Conservation (phyloP, 1,140 invertebrate species). For the Ips typographus region DNA sequence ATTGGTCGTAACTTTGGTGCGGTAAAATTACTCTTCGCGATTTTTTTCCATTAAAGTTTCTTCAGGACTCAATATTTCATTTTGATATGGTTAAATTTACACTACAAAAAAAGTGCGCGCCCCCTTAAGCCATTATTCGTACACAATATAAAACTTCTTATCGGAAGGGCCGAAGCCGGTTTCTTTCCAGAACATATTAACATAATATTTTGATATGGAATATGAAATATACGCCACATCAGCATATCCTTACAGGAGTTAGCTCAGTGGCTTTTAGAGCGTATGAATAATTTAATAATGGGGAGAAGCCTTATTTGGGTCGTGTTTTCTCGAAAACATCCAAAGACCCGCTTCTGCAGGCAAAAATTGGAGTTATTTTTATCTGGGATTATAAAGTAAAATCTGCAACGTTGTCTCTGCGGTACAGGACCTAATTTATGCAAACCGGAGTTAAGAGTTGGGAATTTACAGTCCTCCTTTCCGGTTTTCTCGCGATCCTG, state of each 20-base stretch:
- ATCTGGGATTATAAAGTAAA: too few relatives aligned
- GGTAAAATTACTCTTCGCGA: not conserved
- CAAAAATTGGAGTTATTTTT: not conserved
- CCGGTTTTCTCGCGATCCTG: not conserved
- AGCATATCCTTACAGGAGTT: constrained; percentile 23
- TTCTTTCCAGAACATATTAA: constrained; percentile 21
- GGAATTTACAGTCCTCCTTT: constrained; percentile 12
- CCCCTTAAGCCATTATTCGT: constrained; percentile 7
- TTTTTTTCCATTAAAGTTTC: not conserved
- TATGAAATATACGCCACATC: constrained; percentile 29
- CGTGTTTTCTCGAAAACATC: not conserved
- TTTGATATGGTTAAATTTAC: constrained; percentile 14
- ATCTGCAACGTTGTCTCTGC: too few relatives aligned
- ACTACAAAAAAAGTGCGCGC: not conserved
- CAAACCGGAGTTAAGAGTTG: constrained; percentile 6
- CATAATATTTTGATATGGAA: constrained; percentile 30
- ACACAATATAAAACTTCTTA: constrained; percentile 29
- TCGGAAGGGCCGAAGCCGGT: constrained; percentile 6
- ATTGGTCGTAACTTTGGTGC: too few relatives aligned
- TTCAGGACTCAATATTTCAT: constrained; percentile 3
- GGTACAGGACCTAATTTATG: not conserved
- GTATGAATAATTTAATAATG: constrained; percentile 33
- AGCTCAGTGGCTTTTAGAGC: constrained; percentile 26
- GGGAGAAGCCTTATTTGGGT: not conserved
- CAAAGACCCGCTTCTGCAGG: not conserved